These are phyloP conservation scores for Colaptes auratus DNA, from an alignment of 2,113 vertebrate species.

Conservation along the genomic window DNA sequence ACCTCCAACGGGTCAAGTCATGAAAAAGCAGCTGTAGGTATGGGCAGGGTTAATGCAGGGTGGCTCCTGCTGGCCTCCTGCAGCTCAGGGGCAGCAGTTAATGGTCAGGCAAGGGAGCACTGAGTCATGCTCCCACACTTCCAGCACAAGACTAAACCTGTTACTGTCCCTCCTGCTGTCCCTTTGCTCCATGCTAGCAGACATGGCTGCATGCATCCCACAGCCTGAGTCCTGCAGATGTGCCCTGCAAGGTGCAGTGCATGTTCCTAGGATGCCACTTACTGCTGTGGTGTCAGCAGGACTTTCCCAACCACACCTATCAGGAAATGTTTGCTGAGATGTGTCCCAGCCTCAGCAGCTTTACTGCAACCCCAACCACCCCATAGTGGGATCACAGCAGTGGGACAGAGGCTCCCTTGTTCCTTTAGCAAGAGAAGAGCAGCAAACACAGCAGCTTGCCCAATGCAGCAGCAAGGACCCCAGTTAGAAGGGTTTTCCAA, in stretches of 20 bases:
- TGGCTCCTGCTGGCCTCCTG: not conserved
- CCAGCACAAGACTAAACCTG: not conserved
- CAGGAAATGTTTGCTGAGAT: not conserved
- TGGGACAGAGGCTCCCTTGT: not conserved
- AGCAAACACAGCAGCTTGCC: not conserved
- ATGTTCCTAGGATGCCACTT: not conserved
- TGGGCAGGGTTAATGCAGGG: not conserved
- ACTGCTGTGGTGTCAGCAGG: not conserved
- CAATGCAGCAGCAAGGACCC: not conserved
- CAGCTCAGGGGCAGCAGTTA: not conserved
- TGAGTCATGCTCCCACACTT: not conserved
- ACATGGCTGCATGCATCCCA: not conserved
- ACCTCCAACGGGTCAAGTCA: not conserved
- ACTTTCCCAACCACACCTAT: not conserved
- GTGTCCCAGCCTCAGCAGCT: not conserved
- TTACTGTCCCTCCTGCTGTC: not conserved
- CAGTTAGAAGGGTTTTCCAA: constrained; percentile 24
- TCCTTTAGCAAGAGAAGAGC: not conserved
- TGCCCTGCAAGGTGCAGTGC: not conserved
- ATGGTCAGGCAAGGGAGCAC: not conserved
- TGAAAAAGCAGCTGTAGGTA: not conserved
- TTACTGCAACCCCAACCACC: not conserved
- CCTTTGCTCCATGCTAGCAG: not conserved
- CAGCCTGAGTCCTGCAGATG: not conserved
- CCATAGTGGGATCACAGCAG: not conserved